Conservation (phyloP, 2,888 invertebrate genomes). For the Platycheirus albimanus region DNA sequence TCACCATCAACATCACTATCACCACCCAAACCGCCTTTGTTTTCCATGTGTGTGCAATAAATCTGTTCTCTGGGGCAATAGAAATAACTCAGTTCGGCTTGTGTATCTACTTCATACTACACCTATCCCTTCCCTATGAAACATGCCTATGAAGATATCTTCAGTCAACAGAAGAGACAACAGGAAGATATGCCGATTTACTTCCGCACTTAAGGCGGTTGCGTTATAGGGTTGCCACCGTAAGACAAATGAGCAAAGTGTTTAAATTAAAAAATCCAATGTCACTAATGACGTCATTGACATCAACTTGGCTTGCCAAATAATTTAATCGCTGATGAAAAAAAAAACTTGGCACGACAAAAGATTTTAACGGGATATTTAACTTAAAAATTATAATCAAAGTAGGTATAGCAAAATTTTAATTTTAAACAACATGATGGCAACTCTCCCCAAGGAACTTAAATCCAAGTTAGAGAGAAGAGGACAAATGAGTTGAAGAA, state of each 20-base stretch:
- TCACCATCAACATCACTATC: not conserved
- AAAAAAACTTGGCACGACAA: too few relatives aligned
- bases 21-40: not conserved
- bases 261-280: too few relatives aligned
- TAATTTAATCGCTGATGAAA: too few relatives aligned
- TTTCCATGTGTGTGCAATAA: constrained; percentile 60
- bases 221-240: constrained; percentile 15
- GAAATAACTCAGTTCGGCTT: constrained; percentile 64
- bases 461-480: constrained; percentile 18
- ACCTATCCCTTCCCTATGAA: constrained; percentile 32
- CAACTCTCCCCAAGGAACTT: not conserved
- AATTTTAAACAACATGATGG: not conserved
- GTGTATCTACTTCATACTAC: constrained; percentile 62
- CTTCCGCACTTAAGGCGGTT: constrained; percentile 67
- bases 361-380: too few relatives aligned
- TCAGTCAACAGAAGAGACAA: constrained; percentile 66
- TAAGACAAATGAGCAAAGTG: not conserved
- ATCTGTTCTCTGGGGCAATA: constrained; percentile 70
- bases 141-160: constrained; percentile 72
- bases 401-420: too few relatives aligned
- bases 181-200: constrained; percentile 66
- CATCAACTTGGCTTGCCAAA: too few relatives aligned
- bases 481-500: constrained; percentile 59
- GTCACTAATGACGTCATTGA: too few relatives aligned
- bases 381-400: too few relatives aligned